Percentiles rank a stretch among this genome's conserved stretches.
phyloP scores from a whole-genome alignment of 2,888 invertebrate genomes.

The Drymonia ruficornis region DNA sequence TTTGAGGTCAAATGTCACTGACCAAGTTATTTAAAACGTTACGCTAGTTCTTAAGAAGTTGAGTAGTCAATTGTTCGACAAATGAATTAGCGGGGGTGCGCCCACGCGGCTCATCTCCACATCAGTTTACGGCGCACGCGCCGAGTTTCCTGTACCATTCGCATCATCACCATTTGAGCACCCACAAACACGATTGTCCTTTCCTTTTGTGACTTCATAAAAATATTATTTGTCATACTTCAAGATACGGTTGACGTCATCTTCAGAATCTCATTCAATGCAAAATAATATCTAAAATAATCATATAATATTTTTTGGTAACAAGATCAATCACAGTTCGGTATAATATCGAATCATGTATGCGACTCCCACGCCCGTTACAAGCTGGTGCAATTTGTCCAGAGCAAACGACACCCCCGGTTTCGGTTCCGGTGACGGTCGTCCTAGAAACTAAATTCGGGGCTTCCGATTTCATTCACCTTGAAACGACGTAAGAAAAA shows the following conservation, averaged over 20 bases:
- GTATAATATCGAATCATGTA: no score
- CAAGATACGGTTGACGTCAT: constrained; percentile 55
- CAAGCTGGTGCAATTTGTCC: no score
- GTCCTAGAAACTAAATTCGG: constrained; percentile 18
- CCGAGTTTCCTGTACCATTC: constrained; percentile 74
- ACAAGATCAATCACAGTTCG: no score
- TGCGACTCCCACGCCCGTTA: no score
- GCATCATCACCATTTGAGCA: constrained; percentile 62
- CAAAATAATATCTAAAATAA: no score
- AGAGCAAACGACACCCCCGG: no score
- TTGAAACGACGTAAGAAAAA: constrained; percentile 21
- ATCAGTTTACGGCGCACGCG: constrained; percentile 78
- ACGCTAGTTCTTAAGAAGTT: constrained; percentile 40
- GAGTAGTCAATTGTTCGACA: constrained; percentile 65
- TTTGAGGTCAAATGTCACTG: constrained; percentile 21
- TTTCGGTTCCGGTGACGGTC: constrained; percentile 12
- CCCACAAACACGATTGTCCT: constrained; percentile 59
- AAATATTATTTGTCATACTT: constrained; percentile 50
- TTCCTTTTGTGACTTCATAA: constrained; percentile 53
- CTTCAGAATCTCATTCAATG: constrained; percentile 25
- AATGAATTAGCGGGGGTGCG: constrained; percentile 73
- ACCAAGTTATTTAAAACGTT: constrained; percentile 24
- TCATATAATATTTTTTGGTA: no score
- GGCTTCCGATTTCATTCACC: constrained; percentile 23
- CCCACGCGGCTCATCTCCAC: constrained; percentile 77